Base-by-base conservation (phyloP, 1,140 invertebrate genomes). In the Halyomorpha halys region DNA sequence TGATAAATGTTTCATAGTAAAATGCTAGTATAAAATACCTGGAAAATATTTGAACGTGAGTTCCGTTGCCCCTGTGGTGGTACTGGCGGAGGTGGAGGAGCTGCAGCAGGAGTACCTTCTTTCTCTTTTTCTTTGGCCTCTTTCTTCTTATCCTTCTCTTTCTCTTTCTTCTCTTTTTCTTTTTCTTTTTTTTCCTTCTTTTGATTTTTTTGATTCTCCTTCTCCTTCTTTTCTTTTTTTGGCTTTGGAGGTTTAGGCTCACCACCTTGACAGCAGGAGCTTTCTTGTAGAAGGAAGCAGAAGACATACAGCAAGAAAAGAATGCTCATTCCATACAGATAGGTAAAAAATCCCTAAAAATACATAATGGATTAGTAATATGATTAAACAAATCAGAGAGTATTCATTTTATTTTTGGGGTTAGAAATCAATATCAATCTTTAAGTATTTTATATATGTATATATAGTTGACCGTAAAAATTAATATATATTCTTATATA, bases 301-400 rank as follows among this genome's bases (percentile, higher is more conserved):
- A 97, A 97, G 54, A 97, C 91, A 78, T 97, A 98, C 68, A 96
- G 79, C 69, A 98, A 83, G 80, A 97, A 98, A 66, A 96, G 77
- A 73, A 98, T 93, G 77, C 92, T 96, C 76, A 88, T 85, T 68
- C 90, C 88, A 77, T 97, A 98, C 53, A 98, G 82, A 77, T 96
- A 98, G 53, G 95, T 92, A 80, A 97, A 98, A 80, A 97, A 97
- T 65, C 89, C 91, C 85, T 98, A 74, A n/a, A 76, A 74, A 64
- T 68, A 70, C 25, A 62, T 23, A 63, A 56, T 25, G 59, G 44
- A 64, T 39, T 39, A 30, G 8, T 30, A 39, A 39, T 11, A 39
- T 11, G 11, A 39, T 8, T n/a, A n/a, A n/a, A n/a, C n/a, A n/a
- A n/a, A n/a, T n/a, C n/a, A n/a, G n/a, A n/a, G n/a, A n/a, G n/a